Evolutionary conservation across 2,888 invertebrate genomes (phyloP), one percentile per base, ranked within the genome.

Genomic region (Leptinotarsa haldemani): DNA sequence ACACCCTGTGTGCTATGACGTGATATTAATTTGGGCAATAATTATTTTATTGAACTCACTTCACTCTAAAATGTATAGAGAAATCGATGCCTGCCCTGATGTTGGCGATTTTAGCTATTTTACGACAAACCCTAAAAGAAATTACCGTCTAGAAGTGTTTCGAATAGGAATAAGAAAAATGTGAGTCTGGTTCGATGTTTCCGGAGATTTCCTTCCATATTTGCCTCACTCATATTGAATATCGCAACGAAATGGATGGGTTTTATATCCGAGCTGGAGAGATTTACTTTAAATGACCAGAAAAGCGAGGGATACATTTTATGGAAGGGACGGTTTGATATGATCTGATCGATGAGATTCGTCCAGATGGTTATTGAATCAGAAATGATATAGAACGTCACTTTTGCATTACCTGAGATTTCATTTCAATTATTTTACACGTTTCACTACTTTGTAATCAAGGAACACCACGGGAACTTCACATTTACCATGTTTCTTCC

Each of bases 231-330:
- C n/a, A 30, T 56, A 61, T 61, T 16, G 61, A 61, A 61, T 61
- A 61, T 61, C 40, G 61, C 25, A 30, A 40, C 61, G 61, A 61
- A n/a, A 61, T 15, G 30, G 61, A 61, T 61, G 40, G 61, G 18
- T 61, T 61, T 61, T 61, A 61, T 61, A 61, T 61, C 61, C 61
- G 30, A 30, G 53, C 72, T 20, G 47, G 16, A 15, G 65, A 61
- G 72, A 73, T 73, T 73, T 65, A 67, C 58, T 69, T 65, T 53
- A 73, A 69, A 64, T 65, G 72, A 30, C 40, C 64, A 63, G 40
- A 70, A 64, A 53, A 56, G 47, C 18, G 64, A 72, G 69, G 65
- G 65, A 73, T 73, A 56, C 64, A 73, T 73, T 73, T 73, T 65
- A 73, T 69, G 66, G 68, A 50, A 56, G 48, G 65, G 69, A 72